These are phyloP conservation scores for Pedetes capensis DNA, from an alignment of 2,113 vertebrate genomes.

Conservation along the genomic window DNA sequence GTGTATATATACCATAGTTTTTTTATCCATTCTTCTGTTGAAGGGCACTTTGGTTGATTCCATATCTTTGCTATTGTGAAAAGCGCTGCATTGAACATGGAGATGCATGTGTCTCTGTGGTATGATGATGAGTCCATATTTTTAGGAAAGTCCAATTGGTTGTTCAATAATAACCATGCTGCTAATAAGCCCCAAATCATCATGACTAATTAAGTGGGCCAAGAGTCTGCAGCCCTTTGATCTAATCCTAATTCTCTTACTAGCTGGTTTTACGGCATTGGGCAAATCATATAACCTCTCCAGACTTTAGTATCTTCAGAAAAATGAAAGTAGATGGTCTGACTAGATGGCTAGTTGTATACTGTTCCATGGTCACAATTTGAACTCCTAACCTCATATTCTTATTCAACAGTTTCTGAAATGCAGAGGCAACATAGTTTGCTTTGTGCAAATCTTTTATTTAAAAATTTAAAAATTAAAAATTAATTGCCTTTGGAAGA, in stretches of 20 bases:
- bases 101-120: too few relatives aligned
- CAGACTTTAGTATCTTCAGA: background rate
- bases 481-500: background rate
- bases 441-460: background rate
- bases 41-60: too few relatives aligned
- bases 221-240: conserved; percentile 15
- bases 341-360: background rate
- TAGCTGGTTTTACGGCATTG: conserved; percentile 4
- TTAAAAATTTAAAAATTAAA: background rate
- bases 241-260: background rate
- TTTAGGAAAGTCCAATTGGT: background rate
- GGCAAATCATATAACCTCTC: background rate
- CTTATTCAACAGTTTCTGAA: background rate
- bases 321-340: background rate
- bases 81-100: too few relatives aligned
- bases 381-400: background rate
- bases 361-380: background rate
- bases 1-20: too few relatives aligned
- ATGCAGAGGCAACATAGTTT: background rate
- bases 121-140: too few relatives aligned
- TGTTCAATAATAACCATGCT: background rate
- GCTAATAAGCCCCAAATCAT: background rate
- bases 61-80: too few relatives aligned
- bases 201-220: background rate
- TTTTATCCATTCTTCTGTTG: too few relatives aligned